phyloP scores from a whole-genome alignment of 2,888 invertebrate species.

The Ophioninae sp. region DNA sequence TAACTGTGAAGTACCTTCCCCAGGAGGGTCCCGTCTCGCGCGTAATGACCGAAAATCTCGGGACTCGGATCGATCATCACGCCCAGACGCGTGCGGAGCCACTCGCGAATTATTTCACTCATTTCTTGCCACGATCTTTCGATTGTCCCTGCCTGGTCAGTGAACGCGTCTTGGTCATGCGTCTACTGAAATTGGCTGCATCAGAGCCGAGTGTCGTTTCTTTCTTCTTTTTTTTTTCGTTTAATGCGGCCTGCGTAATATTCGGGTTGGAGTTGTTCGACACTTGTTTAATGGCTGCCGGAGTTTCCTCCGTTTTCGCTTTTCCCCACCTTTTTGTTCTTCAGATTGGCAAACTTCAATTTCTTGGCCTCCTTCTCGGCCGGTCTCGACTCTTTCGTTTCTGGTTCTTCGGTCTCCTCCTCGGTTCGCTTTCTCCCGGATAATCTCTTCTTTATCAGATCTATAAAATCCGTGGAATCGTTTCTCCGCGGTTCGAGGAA shows the following conservation, averaged over 20 bases:
- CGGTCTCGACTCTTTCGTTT: background rate
- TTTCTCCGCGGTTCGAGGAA: background rate
- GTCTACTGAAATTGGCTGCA: constrained; percentile 38
- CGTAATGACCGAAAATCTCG: constrained; percentile 83
- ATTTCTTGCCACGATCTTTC: constrained; percentile 74
- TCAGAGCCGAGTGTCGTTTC: background rate
- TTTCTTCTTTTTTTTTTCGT: background rate
- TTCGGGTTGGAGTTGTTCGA: too few species aligned
- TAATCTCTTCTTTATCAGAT: constrained; percentile 64
- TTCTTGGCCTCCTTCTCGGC: constrained; percentile 40
- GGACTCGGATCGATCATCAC: constrained; percentile 83
- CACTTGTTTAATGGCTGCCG: background rate
- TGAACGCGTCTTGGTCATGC: background rate
- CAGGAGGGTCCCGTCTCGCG: constrained; percentile 84
- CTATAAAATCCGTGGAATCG: constrained; percentile 59
- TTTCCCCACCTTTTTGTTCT: constrained; percentile 24
- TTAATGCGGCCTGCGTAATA: too few species aligned
- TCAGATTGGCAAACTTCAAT: constrained; percentile 60
- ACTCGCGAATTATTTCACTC: constrained; percentile 84
- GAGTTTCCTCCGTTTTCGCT: background rate
- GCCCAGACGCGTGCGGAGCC: constrained; percentile 84
- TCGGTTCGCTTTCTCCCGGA: constrained; percentile 58
- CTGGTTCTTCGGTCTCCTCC: constrained; percentile 27
- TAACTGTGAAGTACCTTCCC: constrained; percentile 84
- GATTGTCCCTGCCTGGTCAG: background rate